Evolutionary conservation across 1,140 invertebrate genomes (phyloP).

Genomic region (Drosophila albomicans): DNA sequence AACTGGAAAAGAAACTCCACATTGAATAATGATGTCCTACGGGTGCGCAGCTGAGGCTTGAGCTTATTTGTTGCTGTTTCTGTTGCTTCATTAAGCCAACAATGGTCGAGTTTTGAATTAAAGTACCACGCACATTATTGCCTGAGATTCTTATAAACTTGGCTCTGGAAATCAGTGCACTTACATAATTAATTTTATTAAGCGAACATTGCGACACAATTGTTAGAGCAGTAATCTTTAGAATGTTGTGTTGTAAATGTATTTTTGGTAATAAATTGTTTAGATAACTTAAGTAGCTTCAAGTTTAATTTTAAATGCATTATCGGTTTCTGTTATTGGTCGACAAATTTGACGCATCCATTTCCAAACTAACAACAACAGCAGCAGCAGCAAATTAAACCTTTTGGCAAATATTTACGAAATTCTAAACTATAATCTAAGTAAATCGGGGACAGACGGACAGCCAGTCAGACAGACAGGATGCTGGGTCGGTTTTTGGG

Average conservation of each 20-base stretch:
- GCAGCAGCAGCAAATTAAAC: slow-evolving; percentile 26
- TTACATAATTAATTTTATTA: neutral
- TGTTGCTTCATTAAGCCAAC: slow-evolving; percentile 26
- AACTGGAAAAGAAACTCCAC: neutral
- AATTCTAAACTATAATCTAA: slow-evolving; percentile 72
- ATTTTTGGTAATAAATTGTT: neutral
- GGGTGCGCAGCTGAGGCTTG: slow-evolving; percentile 26
- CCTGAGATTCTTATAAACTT: neutral
- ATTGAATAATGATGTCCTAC: slow-evolving; percentile 38
- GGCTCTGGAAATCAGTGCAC: neutral
- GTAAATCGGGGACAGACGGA: slow-evolving; percentile 17
- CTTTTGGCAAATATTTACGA: slow-evolving; percentile 67
- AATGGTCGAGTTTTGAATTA: slow-evolving; percentile 11
- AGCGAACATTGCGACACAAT: neutral
- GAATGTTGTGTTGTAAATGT: neutral
- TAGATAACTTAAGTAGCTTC: neutral
- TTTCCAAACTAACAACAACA: slow-evolving; percentile 48
- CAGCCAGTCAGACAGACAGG: neutral
- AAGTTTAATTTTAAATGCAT: slow-evolving; percentile 2
- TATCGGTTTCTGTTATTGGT: slow-evolving; percentile 31
- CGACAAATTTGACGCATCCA: slow-evolving; percentile 55
- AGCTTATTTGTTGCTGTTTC: neutral
- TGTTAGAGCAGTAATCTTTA: neutral
- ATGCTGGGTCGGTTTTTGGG: neutral
- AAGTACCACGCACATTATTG: neutral